A percentile compares a stretch with the other conserved stretches of the same genome.
These are phyloP conservation scores for Eristalis arbustorum DNA, from an alignment of 2,888 invertebrate species.

Conservation along the genomic window DNA sequence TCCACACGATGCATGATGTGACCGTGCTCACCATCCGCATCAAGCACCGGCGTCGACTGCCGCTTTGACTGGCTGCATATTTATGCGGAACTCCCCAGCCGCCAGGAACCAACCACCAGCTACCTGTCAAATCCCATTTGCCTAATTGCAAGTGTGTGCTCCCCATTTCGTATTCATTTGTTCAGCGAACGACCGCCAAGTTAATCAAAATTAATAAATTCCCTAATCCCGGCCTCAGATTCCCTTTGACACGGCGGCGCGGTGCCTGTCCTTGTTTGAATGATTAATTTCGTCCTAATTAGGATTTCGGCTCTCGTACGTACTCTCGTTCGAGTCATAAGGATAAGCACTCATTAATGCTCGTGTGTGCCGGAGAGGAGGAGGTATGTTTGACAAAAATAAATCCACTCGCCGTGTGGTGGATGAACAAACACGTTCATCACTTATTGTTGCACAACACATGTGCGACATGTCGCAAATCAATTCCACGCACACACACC, in stretches of 20 bases:
- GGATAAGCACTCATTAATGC: background rate
- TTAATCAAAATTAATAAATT: constrained; percentile 4
- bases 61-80: too few relatives aligned
- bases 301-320: background rate
- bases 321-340: too few relatives aligned
- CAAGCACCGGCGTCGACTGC: too few relatives aligned
- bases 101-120: too few relatives aligned
- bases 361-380: too few relatives aligned
- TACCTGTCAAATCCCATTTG: background rate
- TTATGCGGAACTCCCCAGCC: too few relatives aligned
- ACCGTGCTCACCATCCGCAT: too few relatives aligned
- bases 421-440: background rate
- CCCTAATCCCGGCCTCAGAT: background rate
- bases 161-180: background rate
- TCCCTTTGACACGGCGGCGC: constrained; percentile 13
- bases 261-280: constrained; percentile 39
- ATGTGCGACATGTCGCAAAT: background rate
- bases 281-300: constrained; percentile 53
- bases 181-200: background rate
- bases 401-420: background rate
- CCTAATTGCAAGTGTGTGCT: background rate
- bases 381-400: background rate
- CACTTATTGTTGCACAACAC: background rate
- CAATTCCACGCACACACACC: background rate
- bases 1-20: background rate